Base-by-base conservation (phyloP, 1,140 invertebrate species). In the Frieseomelitta varia region DNA sequence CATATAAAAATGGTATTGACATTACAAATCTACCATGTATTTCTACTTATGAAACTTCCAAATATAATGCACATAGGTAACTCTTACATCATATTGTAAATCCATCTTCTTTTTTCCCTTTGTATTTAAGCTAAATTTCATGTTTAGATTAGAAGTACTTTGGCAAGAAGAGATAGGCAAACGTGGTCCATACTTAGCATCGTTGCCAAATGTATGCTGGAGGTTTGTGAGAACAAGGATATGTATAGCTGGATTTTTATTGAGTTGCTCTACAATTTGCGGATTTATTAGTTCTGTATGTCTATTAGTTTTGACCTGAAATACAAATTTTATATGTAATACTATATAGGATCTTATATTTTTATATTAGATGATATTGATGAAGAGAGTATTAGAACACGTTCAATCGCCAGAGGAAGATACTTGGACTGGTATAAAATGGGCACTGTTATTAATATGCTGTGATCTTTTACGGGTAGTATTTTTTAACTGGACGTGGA, bases 281-380 rank as follows among this genome's bases (percentile, higher is more conserved):
- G 96, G 96, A 76, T 97, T 97, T 91, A 88, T 97, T 77, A 95
- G 95, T 82, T 96, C 97, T 65, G 96, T 97, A 94, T 95, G 95
- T 63, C 86, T 65, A 79, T n/a, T 55, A 76, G 47, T 58, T 86
- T 77, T 10, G 30, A 69, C 77, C 24, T 67, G 67, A 24, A 79
- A 67, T 39, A 0, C 6, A 74, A 67, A 11, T 15, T 55, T 17
- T 15, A 17, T 68, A 24, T 71, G 15, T 1, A 51, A 0, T 51
- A 47, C 14, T 51, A 47, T 39, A 34, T 47, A 71, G 4, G 51
- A 34, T 34, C 10, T 4, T 24, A 15, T 68, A 69, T 82, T 82
- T 84, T 69, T 27, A 53, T 79, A 69, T 87, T 93, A 97, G 96
- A 96, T 95, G 24, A 91, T 96, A 80, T 93, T 96, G 47, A 94